phyloP scores from a whole-genome alignment of 2,888 invertebrate genomes.

The Arge pagana region DNA sequence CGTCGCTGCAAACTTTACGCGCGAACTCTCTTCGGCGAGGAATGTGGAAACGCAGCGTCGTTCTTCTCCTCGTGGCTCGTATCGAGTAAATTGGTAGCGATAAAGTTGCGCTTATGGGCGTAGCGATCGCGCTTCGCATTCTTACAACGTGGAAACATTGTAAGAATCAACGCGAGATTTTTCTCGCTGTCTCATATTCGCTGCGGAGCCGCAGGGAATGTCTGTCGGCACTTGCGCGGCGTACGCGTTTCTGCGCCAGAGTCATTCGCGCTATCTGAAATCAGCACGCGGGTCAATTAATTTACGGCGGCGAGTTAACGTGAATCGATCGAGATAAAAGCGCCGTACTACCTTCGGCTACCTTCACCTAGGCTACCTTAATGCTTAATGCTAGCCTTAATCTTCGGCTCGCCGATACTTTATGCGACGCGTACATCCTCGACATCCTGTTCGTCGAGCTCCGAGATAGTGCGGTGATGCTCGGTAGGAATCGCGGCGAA shows the following conservation, averaged over 20 bases:
- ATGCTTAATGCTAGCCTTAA: too few species aligned
- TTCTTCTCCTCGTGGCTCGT: background rate
- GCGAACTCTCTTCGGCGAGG: background rate
- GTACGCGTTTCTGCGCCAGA: background rate
- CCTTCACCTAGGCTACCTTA: background rate
- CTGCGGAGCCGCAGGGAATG: too few species aligned
- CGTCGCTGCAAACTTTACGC: too few species aligned
- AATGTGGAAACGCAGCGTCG: background rate
- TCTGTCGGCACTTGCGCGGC: too few species aligned
- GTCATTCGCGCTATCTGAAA: conserved; percentile 5
- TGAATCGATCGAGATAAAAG: background rate
- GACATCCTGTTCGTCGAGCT: background rate
- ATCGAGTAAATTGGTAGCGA: conserved; percentile 14
- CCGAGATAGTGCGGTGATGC: too few species aligned
- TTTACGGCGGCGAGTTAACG: background rate
- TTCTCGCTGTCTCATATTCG: background rate
- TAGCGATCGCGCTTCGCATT: background rate
- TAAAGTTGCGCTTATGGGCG: conserved; percentile 1
- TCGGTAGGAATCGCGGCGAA: too few species aligned
- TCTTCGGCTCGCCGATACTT: too few species aligned
- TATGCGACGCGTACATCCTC: too few species aligned
- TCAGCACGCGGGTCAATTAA: background rate
- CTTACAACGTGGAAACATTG: background rate
- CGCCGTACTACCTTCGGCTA: background rate
- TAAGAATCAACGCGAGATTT: too few species aligned